Conservation (phyloP, 2,888 invertebrate genomes). For the Kuschelorhynchus macadamiae region DNA sequence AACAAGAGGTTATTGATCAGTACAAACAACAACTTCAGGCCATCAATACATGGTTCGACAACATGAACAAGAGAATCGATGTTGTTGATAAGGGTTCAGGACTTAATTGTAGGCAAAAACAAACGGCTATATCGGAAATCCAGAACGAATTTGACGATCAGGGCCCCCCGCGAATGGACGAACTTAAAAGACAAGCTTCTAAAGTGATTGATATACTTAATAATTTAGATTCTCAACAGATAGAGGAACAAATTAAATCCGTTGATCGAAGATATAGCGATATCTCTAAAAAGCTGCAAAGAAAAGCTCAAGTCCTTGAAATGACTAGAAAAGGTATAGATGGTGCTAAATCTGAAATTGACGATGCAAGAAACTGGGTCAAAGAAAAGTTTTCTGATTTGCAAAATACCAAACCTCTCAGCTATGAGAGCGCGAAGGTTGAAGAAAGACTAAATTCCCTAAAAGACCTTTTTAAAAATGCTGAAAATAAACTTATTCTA, state of each 20-base stretch:
- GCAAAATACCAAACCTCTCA: constrained; percentile 78
- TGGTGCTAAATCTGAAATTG: constrained; percentile 84
- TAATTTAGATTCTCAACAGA: constrained; percentile 90
- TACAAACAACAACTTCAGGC: constrained; percentile 83
- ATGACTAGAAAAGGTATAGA: constrained; percentile 88
- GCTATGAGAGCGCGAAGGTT: constrained; percentile 83
- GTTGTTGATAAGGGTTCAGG: constrained; percentile 88
- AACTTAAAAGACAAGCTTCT: constrained; percentile 78
- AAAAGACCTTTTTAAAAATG: constrained; percentile 84
- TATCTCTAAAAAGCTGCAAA: constrained; percentile 85
- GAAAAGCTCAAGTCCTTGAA: constrained; percentile 87
- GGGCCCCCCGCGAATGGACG: constrained; percentile 80
- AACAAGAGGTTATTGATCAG: constrained; percentile 83
- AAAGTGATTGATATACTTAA: constrained; percentile 86
- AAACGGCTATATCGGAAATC: constrained; percentile 80
- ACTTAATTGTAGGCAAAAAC: constrained; percentile 84
- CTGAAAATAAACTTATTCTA: constrained; percentile 86
- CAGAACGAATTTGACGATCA: constrained; percentile 81
- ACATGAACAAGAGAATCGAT: constrained; percentile 84
- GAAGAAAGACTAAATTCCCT: constrained; percentile 81
- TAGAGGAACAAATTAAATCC: constrained; percentile 89
- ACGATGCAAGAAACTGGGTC: constrained; percentile 85
- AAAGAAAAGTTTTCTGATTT: constrained; percentile 80
- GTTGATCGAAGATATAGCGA: constrained; percentile 89
- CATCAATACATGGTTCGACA: constrained; percentile 87